Evolutionary conservation across 1,140 invertebrate species (phyloP).

Genomic region (Riptortus pedestris): DNA sequence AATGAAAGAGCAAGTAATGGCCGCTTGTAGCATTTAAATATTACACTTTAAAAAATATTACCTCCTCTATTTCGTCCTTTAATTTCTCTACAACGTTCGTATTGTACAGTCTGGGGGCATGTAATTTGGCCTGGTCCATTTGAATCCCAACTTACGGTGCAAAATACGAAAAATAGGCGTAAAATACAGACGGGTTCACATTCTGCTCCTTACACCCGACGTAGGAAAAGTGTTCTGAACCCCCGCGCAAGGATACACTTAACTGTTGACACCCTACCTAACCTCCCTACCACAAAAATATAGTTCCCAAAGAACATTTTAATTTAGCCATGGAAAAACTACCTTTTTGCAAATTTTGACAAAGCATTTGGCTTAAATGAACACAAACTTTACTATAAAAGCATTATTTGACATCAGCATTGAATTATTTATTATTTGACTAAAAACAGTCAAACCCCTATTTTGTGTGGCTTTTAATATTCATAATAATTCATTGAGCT

Average conservation of each 20-base stretch:
- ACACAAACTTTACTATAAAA: too few relatives aligned
- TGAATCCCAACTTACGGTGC: slow-evolving; percentile 11
- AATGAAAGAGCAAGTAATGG: slow-evolving; percentile 15
- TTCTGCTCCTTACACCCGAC: not conserved
- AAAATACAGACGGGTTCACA: slow-evolving; percentile 7
- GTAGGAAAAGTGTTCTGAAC: slow-evolving; percentile 21
- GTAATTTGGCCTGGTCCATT: slow-evolving; percentile 31
- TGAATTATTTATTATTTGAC: too few relatives aligned
- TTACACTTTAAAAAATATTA: slow-evolving; percentile 39
- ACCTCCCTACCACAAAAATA: not conserved
- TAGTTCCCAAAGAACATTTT: too few relatives aligned
- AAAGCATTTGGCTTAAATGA: too few relatives aligned
- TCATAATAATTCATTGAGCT: too few relatives aligned
- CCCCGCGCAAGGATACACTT: slow-evolving; percentile 23
- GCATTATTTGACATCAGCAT: too few relatives aligned
- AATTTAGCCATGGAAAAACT: too few relatives aligned
- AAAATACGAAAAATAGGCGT: not conserved
- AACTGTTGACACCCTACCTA: slow-evolving; percentile 7
- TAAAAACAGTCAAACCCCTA: too few relatives aligned
- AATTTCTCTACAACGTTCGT: slow-evolving; percentile 57
- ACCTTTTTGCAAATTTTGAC: too few relatives aligned
- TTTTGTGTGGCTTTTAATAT: too few relatives aligned
- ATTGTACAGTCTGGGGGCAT: slow-evolving; percentile 47
- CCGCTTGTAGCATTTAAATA: slow-evolving; percentile 14
- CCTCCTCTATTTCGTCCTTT: slow-evolving; percentile 74